Conservation (phyloP, 2,113 vertebrate species). For the Apteryx owenii region DNA sequence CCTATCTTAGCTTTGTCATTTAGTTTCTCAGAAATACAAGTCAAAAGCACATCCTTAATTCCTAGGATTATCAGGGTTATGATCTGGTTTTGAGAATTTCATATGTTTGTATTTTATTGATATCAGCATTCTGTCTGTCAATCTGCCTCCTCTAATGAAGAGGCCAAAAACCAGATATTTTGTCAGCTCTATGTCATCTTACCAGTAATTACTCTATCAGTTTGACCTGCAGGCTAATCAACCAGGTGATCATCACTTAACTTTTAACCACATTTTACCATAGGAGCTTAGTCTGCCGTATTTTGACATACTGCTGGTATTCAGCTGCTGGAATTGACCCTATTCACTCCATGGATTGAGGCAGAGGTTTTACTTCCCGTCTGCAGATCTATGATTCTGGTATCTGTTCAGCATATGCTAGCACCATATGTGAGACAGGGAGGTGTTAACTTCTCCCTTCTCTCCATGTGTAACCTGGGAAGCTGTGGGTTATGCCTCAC, state of each 20-base stretch:
- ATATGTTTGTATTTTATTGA: not conserved
- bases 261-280: not conserved
- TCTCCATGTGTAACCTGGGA: not conserved
- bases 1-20: not conserved
- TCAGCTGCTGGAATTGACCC: conserved; percentile 18
- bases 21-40: not conserved
- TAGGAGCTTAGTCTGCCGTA: not conserved
- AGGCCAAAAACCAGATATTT: not conserved
- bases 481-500: not conserved
- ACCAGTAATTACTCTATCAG: not conserved
- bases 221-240: not conserved
- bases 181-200: not conserved
- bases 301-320: not conserved
- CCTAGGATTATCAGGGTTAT: not conserved
- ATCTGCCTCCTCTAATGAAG: not conserved
- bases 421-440: conserved; percentile 37
- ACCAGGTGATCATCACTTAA: not conserved
- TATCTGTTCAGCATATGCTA: conserved; percentile 54
- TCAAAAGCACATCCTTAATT: not conserved
- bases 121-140: not conserved
- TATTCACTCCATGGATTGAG: not conserved
- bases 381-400: not conserved
- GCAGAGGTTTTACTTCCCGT: not conserved
- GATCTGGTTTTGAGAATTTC: not conserved
- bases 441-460: conserved; percentile 38